Percentiles rank a stretch among this genome's conserved stretches.
phyloP scores from a whole-genome alignment of 2,888 invertebrate genomes.

The Arge pagana region DNA sequence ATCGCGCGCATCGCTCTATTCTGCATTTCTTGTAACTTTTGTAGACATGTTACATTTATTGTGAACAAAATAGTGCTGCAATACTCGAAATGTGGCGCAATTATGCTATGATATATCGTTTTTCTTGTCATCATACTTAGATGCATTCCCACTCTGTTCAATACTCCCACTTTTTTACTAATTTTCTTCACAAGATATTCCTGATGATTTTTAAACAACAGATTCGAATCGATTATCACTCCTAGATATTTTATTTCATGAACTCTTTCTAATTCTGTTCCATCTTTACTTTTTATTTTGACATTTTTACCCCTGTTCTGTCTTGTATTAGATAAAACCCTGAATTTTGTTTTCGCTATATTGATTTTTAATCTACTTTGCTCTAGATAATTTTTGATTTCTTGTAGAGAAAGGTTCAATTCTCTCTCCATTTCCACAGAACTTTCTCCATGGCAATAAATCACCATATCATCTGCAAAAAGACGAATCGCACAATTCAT shows the following conservation, averaged over 20 bases:
- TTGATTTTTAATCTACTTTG: not conserved
- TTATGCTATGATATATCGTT: not conserved
- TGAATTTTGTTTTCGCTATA: not conserved
- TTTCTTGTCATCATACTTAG: not conserved
- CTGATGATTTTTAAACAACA: not conserved
- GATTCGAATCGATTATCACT: not conserved
- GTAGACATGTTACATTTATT: not conserved
- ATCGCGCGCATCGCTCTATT: not conserved
- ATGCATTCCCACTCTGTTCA: not conserved
- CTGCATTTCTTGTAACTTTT: not conserved
- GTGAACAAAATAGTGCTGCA: not conserved
- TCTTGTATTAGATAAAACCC: not conserved
- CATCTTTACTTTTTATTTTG: not conserved
- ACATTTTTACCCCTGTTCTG: not conserved
- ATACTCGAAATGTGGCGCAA: not conserved
- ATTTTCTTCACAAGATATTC: slow-evolving; percentile 7
- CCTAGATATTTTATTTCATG: not conserved
- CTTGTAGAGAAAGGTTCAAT: not conserved
- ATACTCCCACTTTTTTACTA: not conserved
- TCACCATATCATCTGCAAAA: not conserved
- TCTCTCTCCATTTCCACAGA: not conserved
- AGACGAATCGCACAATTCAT: not conserved
- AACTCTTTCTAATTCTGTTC: not conserved
- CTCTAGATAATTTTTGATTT: not conserved
- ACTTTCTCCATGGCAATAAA: not conserved